Evolutionary conservation across 2,797 vertebrate species (phyloP), one percentile per base, ranked within the genome.

Genomic region (Sebastolobus altivelis): DNA sequence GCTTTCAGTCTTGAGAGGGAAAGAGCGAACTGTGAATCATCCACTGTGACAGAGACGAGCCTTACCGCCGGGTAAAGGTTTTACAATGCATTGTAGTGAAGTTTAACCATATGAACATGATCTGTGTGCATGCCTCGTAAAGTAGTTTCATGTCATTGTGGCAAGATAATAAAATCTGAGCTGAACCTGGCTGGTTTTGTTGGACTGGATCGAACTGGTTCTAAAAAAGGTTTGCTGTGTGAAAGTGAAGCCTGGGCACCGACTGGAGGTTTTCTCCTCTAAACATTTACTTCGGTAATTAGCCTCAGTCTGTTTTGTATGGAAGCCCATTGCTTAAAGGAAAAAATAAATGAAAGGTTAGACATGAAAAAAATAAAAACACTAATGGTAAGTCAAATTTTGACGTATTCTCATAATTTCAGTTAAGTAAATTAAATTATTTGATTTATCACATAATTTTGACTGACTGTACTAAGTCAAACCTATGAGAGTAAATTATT

Each of bases 121-220:
- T 95, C 93, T 97, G 96, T 98, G 93, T 99, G 98, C 98, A 99
- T 99, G 98, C 97, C 94, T 96, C 94, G 94, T 96, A 94, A 95
- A 95, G 94, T 97, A 96, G 96, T 96, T 95, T 88, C 91, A 94
- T 94, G 96, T 96, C 96, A 97, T 88, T 93, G 96, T 96, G 96
- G 93, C 89, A 90, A 95, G 91, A 91, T 87, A 95, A 96, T 96
- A 96, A 95, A 96, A 92, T 93, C 92, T 94, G 94, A 95, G 96
- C 96, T 97, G 96, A 98, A 97, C 95, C 90, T 88, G 84, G 14
- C 89, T 95, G 88, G 59, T 91, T 88, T 73, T 87, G 37, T 87
- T 84, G 59, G 38, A 72, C 55, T 87, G 76, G 43, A 46, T 86
- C 54, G 8, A 33, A 65, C 35, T 35, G 58, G 38, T 46, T 63